Conservation (phyloP, 2,888 invertebrate genomes). For the Drosophila bunnanda region DNA sequence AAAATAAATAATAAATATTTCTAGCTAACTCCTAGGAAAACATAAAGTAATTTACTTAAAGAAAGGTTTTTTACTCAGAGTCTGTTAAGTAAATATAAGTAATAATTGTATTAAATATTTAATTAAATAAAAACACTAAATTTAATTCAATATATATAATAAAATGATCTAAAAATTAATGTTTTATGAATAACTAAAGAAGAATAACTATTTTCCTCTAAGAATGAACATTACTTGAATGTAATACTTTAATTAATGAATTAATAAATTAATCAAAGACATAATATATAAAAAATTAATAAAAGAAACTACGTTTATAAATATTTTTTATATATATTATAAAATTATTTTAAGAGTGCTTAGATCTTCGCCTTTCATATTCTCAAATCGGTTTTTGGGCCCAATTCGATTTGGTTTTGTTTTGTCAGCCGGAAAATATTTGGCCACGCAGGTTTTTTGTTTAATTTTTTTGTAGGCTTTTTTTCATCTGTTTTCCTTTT, state of each 20-base stretch:
- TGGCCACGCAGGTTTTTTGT: conserved; percentile 62
- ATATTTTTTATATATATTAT: not conserved
- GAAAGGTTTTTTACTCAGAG: not conserved
- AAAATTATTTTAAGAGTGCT: not conserved
- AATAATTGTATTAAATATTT: not conserved
- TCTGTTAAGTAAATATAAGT: not conserved
- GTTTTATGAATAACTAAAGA: not conserved
- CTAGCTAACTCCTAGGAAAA: not conserved
- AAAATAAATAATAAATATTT: not conserved
- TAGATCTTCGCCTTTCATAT: not conserved
- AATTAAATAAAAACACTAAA: not conserved
- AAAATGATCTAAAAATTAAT: not conserved
- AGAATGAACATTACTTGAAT: not conserved
- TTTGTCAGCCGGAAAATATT: conserved; percentile 68
- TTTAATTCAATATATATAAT: not conserved
- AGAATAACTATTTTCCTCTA: not conserved
- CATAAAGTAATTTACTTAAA: not conserved
- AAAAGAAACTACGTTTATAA: not conserved
- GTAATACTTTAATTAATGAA: not conserved
- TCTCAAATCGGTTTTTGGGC: conserved; percentile 17
- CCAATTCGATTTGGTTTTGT: conserved; percentile 21
- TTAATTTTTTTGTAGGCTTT: too few species aligned
- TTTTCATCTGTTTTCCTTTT: not conserved
- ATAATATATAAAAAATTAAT: not conserved
- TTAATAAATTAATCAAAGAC: not conserved